These are phyloP conservation scores for Paratilapia polleni DNA, from an alignment of 2,113 vertebrate genomes.

Conservation along the genomic window DNA sequence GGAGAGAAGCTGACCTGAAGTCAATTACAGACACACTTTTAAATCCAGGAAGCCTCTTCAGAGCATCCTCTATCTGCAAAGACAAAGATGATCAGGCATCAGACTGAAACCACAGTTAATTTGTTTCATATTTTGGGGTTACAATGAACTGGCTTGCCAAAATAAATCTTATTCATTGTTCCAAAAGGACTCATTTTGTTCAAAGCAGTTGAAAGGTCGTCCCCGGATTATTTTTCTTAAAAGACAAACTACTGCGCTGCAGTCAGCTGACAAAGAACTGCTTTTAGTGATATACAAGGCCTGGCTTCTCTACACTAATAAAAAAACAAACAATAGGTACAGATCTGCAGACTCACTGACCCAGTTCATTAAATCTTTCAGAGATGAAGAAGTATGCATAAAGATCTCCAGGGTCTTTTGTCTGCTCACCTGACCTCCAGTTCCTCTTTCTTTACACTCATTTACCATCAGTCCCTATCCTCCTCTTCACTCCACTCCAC, in stretches of 20 bases:
- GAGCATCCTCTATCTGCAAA: constrained; percentile 86
- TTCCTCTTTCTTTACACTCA: neutral
- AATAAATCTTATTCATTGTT: constrained; percentile 3
- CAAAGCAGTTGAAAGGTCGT: constrained; percentile 7
- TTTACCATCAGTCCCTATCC: constrained; percentile 4
- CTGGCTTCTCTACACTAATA: neutral
- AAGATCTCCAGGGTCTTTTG: neutral
- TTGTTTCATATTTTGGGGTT: neutral
- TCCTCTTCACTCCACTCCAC: neutral
- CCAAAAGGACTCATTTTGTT: neutral
- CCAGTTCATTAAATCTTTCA: constrained; percentile 23
- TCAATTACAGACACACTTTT: constrained; percentile 84
- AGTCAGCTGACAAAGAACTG: neutral
- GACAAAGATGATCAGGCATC: constrained; percentile 25
- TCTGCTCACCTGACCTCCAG: constrained; percentile 4
- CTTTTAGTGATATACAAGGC: constrained; percentile 11
- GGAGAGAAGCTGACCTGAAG: constrained; percentile 85
- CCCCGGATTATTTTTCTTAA: neutral
- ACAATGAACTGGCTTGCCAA: constrained; percentile 9
- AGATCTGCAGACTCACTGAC: constrained; percentile 31
- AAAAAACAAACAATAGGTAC: constrained; percentile 11
- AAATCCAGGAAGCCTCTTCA: constrained; percentile 88
- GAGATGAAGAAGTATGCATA: neutral
- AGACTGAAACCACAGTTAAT: neutral
- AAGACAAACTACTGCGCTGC: neutral